Conservation (phyloP, 2,113 vertebrate genomes). For the Drymodes brunneopygia region DNA sequence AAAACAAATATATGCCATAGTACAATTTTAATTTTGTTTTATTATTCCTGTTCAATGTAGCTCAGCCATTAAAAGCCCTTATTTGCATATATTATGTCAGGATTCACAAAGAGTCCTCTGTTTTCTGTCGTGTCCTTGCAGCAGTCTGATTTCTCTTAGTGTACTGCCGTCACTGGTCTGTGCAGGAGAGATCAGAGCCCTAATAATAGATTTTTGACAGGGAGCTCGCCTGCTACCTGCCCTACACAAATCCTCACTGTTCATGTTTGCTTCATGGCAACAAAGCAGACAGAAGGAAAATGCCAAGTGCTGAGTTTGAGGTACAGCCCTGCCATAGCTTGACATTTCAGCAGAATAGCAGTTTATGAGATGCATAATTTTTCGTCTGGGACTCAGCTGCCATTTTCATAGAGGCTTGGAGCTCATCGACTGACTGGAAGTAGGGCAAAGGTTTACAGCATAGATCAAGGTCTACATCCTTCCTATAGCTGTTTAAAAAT, state of each 20-base stretch:
- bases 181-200: conserved; percentile 78
- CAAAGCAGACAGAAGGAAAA: conserved; percentile 83
- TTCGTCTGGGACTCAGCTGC: conserved; percentile 79
- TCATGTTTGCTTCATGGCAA: conserved; percentile 80
- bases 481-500: conserved; percentile 58
- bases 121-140: conserved; percentile 49
- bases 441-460: conserved; percentile 72
- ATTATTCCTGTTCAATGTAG: conserved; percentile 61
- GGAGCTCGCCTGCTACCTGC: conserved; percentile 75
- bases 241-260: conserved; percentile 79
- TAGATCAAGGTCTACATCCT: conserved; percentile 64
- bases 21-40: conserved; percentile 61
- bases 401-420: conserved; percentile 72
- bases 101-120: conserved; percentile 62
- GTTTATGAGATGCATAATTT: conserved; percentile 84
- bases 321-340: conserved; percentile 74
- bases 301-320: conserved; percentile 80
- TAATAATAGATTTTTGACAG: conserved; percentile 84
- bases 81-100: conserved; percentile 69
- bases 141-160: conserved; percentile 45
- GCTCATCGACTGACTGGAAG: conserved; percentile 66
- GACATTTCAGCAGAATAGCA: conserved; percentile 80
- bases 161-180: conserved; percentile 61
- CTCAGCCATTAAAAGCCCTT: conserved; percentile 56
- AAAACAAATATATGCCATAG: conserved; percentile 17